Evolutionary conservation across 2,888 invertebrate genomes (phyloP), one percentile per base, ranked within the genome.

Genomic region (Drosophila paucipuncta): DNA sequence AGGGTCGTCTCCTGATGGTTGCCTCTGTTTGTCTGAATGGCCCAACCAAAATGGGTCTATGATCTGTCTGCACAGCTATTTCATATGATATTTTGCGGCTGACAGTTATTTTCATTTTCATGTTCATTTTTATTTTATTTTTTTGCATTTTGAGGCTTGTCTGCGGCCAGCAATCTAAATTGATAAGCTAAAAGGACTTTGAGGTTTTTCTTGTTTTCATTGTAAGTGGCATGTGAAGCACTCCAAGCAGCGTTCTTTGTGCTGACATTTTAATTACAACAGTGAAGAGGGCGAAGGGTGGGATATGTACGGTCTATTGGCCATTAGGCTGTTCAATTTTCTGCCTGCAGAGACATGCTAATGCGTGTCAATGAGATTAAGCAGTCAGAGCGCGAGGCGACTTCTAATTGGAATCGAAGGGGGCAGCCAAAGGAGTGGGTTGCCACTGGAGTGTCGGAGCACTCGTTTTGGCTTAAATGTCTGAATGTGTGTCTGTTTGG

Each of bases 231-330:
- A 60, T 88, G 70, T 64, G 43, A 53, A 67, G 68, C 67, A 49
- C 47, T 65, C 58, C 18, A 25, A 60, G 28, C 28, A 37, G 31
- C 55, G 33, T 64, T 35, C 68, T 41, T 62, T 78, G 64, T 78
- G 68, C 61, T 87, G 85, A 91, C 91, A 91, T 89, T 85, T 86
- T 84, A 87, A 85, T 85, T 91, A 91, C 81, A 72, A 49, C 53
- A 37, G 53, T 49, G 33, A 41, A 25, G 37, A 13, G 30, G 4
- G n/a, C 1, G 28, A 30, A 22, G 31, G 9, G 52, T 37, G 35
- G 2, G 18, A 43, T n/a, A 11, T 13, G 18, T 28, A 33, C 31
- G 31, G 30, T 16, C 47, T 16, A 47, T 28, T 47, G 54, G 47
- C 61, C 82, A 82, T 72, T 82, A 64, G 68, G 73, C 82, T 68